Base-by-base conservation (phyloP, 2,797 vertebrate genomes). In the Sebastes itinus region DNA sequence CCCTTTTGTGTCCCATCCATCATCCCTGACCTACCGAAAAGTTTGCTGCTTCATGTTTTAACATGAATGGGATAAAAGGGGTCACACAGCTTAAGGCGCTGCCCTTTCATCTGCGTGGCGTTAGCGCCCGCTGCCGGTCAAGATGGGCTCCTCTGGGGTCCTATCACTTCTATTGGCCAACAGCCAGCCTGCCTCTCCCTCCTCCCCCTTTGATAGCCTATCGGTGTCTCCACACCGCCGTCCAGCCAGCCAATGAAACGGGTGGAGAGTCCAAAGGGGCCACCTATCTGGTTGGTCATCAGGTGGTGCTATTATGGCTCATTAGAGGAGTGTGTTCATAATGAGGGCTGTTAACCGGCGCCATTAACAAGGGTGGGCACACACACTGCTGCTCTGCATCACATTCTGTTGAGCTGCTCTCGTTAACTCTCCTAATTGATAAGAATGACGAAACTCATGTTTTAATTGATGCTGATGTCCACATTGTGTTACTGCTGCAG, bases 291-390 rank as follows among this genome's bases (percentile, higher is more conserved):
- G 61, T 71, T 69, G 88, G 86, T 90, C 84, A 95, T 94, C 94
- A 88, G 78, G 80, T 84, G 76, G 88, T 58, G 90, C 61, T 87
- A 94, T 94, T 92, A 93, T 93, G 92, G 87, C 92, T 89, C 90
- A 93, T 95, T 94, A 93, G 30, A 89, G 86, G 88, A 94, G 93
- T 90, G 92, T 92, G 92, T 86, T 89, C 87, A 82, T 89, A 92
- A 94, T 72, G 78, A 94, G 76, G 27, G 56, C 79, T 77, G 78
- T 56, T 82, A 86, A 75, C 60, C 35, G 80, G 80, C 71, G 62
- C 76, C 70, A 93, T 92, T 92, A 92, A 84, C 86, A 2, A 87
- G 88, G 86, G 90, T 73, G 91, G 91, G 68, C 88, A 69, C 83
- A 87, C 80, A 85, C 63, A 28, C 42, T 46, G 72, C 77, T 68